Evolutionary conservation across 92 coral and sea anemone genomes (phyloP).

Genomic region (Zoanthus gigantus): DNA sequence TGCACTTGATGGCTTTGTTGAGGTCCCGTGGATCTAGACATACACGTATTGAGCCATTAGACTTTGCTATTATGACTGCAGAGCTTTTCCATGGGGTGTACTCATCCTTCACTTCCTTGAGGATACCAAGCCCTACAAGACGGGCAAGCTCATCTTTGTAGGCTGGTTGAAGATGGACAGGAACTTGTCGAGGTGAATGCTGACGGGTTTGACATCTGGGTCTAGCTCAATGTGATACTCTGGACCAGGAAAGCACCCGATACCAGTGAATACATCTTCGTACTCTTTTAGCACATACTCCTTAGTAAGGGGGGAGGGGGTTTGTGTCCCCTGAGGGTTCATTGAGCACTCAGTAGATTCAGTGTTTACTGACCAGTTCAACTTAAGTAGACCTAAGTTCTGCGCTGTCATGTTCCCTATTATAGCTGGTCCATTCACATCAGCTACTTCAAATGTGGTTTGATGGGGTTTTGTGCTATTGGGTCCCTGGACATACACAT

Average conservation of each 20-base stretch:
- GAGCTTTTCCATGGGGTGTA: conserved; percentile 57
- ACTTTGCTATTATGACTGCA: conserved; percentile 51
- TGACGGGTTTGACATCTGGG: conserved; percentile 64
- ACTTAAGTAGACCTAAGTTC: too few relatives aligned
- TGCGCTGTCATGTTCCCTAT: too few relatives aligned
- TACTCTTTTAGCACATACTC: conserved; percentile 61
- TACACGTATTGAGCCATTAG: conserved; percentile 61
- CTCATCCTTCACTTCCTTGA: too few relatives aligned
- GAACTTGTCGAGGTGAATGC: conserved; percentile 63
- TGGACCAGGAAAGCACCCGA: conserved; percentile 66
- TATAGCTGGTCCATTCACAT: too few relatives aligned
- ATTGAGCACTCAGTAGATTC: too few relatives aligned
- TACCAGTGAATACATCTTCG: not conserved
- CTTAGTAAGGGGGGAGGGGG: conserved; percentile 65
- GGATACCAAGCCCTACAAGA: conserved; percentile 30
- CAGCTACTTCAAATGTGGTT: not conserved
- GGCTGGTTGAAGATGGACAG: conserved; percentile 35
- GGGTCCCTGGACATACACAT: too few relatives aligned
- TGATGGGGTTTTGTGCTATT: too few relatives aligned
- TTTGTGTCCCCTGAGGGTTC: not conserved
- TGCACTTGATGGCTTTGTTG: conserved; percentile 16
- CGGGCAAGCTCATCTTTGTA: conserved; percentile 59
- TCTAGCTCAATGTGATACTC: conserved; percentile 67
- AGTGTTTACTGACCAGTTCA: too few relatives aligned
- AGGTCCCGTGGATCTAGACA: conserved; percentile 65